These are phyloP conservation scores for Oscarella lobularis DNA, from an alignment of 37 sponge, comb jelly and placozoan genomes.

Conservation along the genomic window DNA sequence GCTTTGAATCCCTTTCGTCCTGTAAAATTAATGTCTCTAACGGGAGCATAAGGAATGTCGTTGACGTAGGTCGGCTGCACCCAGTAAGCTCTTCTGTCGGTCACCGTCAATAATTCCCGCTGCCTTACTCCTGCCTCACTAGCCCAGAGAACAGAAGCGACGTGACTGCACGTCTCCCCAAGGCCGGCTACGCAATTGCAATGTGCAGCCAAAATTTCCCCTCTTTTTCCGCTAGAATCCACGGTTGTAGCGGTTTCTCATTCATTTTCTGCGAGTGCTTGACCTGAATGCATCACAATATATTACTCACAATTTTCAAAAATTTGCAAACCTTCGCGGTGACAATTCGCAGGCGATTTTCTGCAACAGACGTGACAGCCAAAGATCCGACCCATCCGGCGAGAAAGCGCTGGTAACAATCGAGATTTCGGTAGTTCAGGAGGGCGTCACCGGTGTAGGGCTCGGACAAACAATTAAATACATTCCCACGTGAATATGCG, in stretches of 20 bases:
- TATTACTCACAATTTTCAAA: not conserved
- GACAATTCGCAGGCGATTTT: slow-evolving; percentile 16
- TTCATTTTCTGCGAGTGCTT: slow-evolving; percentile 28
- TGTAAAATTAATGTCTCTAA: slow-evolving; percentile 20
- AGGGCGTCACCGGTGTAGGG: slow-evolving; percentile 44
- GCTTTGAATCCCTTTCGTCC: too few species aligned
- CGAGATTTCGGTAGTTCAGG: slow-evolving; percentile 41
- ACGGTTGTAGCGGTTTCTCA: slow-evolving; percentile 28
- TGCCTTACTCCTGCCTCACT: slow-evolving; percentile 16
- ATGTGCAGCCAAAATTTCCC: slow-evolving; percentile 32
- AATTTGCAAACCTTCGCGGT: slow-evolving; percentile 27
- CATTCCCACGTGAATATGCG: slow-evolving; percentile 15
- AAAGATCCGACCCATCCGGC: slow-evolving; percentile 46
- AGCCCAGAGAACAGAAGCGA: slow-evolving; percentile 40
- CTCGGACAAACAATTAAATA: slow-evolving; percentile 6
- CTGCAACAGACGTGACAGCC: not conserved
- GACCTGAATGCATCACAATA: slow-evolving; percentile 9
- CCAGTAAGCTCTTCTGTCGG: slow-evolving; percentile 44
- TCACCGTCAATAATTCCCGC: slow-evolving; percentile 26
- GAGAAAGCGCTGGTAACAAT: slow-evolving; percentile 35
- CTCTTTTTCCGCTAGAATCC: slow-evolving; percentile 26
- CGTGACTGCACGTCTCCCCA: slow-evolving; percentile 50
- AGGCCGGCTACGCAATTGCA: slow-evolving; percentile 68
- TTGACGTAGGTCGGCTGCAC: slow-evolving; percentile 13
- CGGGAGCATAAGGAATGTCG: slow-evolving; percentile 21